Percentiles rank a stretch among this genome's conserved stretches.
These are phyloP conservation scores for Apogon hyalosoma DNA, from an alignment of 2,797 vertebrate genomes.

Conservation along the genomic window DNA sequence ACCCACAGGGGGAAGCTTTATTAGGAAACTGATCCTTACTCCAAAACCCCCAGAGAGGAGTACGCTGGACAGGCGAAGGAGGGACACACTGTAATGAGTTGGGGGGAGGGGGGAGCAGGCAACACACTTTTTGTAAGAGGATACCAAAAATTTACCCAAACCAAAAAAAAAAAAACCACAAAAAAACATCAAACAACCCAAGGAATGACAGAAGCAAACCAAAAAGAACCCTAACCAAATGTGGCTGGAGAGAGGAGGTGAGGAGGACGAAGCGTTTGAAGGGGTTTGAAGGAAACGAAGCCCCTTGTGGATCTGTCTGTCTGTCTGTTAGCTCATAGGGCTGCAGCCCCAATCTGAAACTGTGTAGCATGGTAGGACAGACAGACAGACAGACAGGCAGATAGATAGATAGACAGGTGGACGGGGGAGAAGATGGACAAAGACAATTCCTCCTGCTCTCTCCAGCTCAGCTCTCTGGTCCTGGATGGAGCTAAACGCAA, in stretches of 20 bases:
- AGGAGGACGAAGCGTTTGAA: conserved; percentile 55
- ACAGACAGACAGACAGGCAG: conserved; percentile 39
- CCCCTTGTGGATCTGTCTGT: conserved; percentile 50
- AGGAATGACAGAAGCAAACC: conserved; percentile 86
- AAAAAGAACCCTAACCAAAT: conserved; percentile 85
- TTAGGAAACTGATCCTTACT: conserved; percentile 70
- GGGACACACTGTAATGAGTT: conserved; percentile 51
- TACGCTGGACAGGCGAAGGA: conserved; percentile 58
- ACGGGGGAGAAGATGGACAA: conserved; percentile 39
- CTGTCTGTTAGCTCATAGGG: conserved; percentile 65
- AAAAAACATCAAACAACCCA: conserved; percentile 62
- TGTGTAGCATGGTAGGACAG: conserved; percentile 71
- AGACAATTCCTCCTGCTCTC: conserved; percentile 62
- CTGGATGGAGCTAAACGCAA: conserved; percentile 86
- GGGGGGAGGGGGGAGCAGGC: conserved; percentile 50
- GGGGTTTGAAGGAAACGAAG: conserved; percentile 30
- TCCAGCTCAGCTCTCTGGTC: conserved; percentile 82
- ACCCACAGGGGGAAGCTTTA: conserved; percentile 72
- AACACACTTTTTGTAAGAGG: conserved; percentile 78
- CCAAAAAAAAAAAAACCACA: conserved; percentile 57
- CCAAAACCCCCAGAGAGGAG: conserved; percentile 52
- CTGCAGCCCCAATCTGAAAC: conserved; percentile 56
- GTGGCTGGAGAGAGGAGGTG: conserved; percentile 80
- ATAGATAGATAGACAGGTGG: conserved; percentile 8
- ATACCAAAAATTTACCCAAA: conserved; percentile 83